A percentile compares a stretch with the other conserved stretches of the same genome.
phyloP scores from a whole-genome alignment of 1,140 invertebrate species.

The Drosophila navojoa region DNA sequence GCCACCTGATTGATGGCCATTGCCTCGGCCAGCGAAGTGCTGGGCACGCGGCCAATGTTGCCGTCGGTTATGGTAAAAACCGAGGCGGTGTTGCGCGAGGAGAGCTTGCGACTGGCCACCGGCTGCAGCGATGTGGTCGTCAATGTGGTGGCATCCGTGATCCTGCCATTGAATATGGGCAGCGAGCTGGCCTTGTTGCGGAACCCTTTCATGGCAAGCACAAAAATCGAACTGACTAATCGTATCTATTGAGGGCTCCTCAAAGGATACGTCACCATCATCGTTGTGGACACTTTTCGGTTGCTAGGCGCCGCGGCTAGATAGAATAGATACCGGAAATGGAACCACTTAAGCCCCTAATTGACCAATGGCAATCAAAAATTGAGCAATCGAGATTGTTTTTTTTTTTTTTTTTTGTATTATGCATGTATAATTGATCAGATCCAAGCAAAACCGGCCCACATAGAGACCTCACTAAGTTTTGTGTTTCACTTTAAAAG shows the following conservation, averaged over 20 bases:
- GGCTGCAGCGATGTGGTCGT: conserved; percentile 63
- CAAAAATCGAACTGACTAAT: conserved; percentile 31
- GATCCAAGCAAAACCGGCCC: conserved; percentile 32
- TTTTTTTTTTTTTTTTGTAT: neutral
- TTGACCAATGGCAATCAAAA: conserved; percentile 29
- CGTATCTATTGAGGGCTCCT: conserved; percentile 33
- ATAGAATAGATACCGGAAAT: neutral
- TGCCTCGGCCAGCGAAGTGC: conserved; percentile 61
- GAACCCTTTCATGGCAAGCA: conserved; percentile 67
- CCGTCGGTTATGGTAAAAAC: conserved; percentile 75
- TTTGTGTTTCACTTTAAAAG: conserved; percentile 45
- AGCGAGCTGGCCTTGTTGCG: conserved; percentile 73
- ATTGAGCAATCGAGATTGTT: conserved; percentile 15
- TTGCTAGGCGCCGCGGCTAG: conserved; percentile 56
- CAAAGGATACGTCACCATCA: conserved; percentile 23
- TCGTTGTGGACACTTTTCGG: conserved; percentile 65
- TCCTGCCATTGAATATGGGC: conserved; percentile 77
- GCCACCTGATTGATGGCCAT: conserved; percentile 51
- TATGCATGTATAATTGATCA: conserved; percentile 45
- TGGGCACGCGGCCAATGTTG: conserved; percentile 46
- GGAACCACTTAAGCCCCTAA: conserved; percentile 23
- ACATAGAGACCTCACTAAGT: conserved; percentile 11
- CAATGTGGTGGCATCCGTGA: conserved; percentile 71
- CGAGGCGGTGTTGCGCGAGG: conserved; percentile 41
- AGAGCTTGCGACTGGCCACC: conserved; percentile 26